Evolutionary conservation across 1,140 invertebrate genomes (phyloP), one percentile per base, ranked within the genome.

Genomic region (Eriocheir sinensis): DNA sequence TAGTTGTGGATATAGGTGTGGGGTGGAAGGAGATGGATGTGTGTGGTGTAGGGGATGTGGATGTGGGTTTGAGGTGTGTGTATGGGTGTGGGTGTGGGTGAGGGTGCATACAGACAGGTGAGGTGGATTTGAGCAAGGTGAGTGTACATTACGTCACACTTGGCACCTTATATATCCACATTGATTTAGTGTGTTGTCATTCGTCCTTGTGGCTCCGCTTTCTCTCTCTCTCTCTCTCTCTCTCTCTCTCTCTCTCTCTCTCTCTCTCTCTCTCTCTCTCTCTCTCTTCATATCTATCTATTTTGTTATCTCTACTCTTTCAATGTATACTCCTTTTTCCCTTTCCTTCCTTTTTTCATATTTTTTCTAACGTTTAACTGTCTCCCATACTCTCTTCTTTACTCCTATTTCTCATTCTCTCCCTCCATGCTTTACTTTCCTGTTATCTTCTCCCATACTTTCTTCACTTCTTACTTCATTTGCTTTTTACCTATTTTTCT

Each of bases 101-200:
- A 40, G 40, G 83, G 83, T 38, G 36, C 17, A 34, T 86, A 34
- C 0, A 21, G 30, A n/a, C 36, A 41, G 12, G 40, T 21, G 34
- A 27, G 4, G 83, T 40, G n/a, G 83, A 41, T 72, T 34, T 60
- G 44, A 48, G 89, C 32, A 34, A 34, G 44, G 48, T 60, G 88
- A 41, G 41, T 17, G 41, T 89, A 30, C 30, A 53, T 53, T 36
- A 48, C 88, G 88, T 89, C 88, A 89, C 4, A 12, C 88, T 53
- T 89, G 88, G 88, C 88, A 89, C 88, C 41, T 2, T 53, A n/a
- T n/a, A n/a, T n/a, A 44, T 32, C 41, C 38, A 60, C 88, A 53
- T 89, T 53, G 44, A 53, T 53, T 6, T n/a, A 32, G 3, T 15
- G 44, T 53, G 44, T 30, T 53, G 88, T 89, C 88, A 89, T 53